Evolutionary conservation across 1,140 invertebrate species (phyloP).

Genomic region (Eumaeus atala): DNA sequence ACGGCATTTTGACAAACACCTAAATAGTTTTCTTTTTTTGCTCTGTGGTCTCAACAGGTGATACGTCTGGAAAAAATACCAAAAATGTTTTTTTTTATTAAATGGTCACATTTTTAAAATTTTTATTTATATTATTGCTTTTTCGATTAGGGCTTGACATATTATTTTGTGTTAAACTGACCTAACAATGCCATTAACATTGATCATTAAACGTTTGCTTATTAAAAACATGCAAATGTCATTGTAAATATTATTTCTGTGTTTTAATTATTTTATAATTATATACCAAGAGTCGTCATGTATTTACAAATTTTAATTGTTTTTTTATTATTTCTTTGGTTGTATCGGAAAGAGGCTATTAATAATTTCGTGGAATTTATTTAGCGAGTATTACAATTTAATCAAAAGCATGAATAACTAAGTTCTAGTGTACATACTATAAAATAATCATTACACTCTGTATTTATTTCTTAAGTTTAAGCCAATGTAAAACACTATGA

Average conservation of each 20-base stretch:
- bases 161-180: not conserved
- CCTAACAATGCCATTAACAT: conserved; percentile 6
- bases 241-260: conserved; percentile 7
- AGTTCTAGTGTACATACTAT: too few species aligned
- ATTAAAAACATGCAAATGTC: not conserved
- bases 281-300: not conserved
- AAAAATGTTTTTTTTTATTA: too few species aligned
- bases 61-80: too few species aligned
- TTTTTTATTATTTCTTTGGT: not conserved
- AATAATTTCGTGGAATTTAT: not conserved
- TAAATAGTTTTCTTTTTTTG: too few species aligned
- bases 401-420: too few species aligned
- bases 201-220: not conserved
- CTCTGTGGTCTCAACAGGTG: too few species aligned
- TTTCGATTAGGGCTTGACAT: not conserved
- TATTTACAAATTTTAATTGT: not conserved
- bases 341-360: not conserved
- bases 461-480: too few species aligned
- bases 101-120: too few species aligned
- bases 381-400: too few species aligned
- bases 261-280: conserved; percentile 5
- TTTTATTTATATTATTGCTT: not conserved
- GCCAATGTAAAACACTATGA: too few species aligned
- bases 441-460: too few species aligned
- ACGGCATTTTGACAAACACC: too few species aligned